Evolutionary conservation across 2,888 invertebrate species (phyloP), one percentile per base, ranked within the genome.

Genomic region (Lepidocyrtoides sp.): DNA sequence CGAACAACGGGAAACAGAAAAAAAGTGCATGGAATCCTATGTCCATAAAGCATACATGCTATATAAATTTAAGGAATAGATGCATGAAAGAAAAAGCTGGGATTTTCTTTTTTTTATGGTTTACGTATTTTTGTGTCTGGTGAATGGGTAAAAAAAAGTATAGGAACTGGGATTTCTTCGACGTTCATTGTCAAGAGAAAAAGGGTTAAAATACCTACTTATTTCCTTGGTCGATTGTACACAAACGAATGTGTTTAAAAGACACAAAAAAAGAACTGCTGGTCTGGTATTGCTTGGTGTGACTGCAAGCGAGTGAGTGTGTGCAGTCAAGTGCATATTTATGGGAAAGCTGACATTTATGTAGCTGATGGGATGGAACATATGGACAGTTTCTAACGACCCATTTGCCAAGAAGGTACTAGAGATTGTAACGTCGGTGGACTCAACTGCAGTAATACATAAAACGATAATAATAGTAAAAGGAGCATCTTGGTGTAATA

Each of bases 361-460:
- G 92, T 92, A 91, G 92, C 92, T 92, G 92, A 93, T 92, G 92
- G 93, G 92, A 89, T 90, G 93, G 91, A 93, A 92, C 93, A 93
- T 93, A 93, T 93, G 93, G 93, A 92, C 91, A 92, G 81, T 93
- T 91, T 92, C 88, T 91, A 91, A 92, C 91, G 92, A 91, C 87
- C 93, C 93, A 91, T 91, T 93, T 93, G 89, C 90, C 91, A n/a
- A n/a, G n/a, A 90, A 44, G 85, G 26, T 83, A 66, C 48, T 63
- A 20, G 57, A 60, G 82, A 82, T 82, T 82, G 41, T 8, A 66
- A 41, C 12, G 20, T n/a, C n/a, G n/a, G n/a, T n/a, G n/a, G n/a
- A n/a, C n/a, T n/a, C n/a, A n/a, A n/a, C n/a, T 5, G 72, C 10
- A 12, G 23, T 44, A 72, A 48, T 48, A n/a, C 29, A 14, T 20